Percentiles rank a stretch among this genome's conserved stretches.
These are phyloP conservation scores for Germaria angustata DNA, from an alignment of 2,888 invertebrate genomes.

Conservation along the genomic window DNA sequence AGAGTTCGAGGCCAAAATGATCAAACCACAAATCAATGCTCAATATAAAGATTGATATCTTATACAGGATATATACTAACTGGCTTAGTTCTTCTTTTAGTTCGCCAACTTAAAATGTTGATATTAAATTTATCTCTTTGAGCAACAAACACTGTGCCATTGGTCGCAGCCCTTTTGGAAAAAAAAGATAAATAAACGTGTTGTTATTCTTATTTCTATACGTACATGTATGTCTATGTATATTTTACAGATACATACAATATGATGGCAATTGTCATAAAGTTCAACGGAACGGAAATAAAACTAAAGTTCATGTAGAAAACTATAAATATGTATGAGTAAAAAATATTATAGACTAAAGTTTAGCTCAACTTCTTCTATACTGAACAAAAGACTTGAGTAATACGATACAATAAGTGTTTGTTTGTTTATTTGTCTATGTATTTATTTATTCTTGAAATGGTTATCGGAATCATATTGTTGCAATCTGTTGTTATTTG, in stretches of 20 bases:
- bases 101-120: too few relatives aligned
- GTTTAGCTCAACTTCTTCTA: neutral
- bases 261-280: slow-evolving; percentile 64
- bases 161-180: too few relatives aligned
- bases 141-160: too few relatives aligned
- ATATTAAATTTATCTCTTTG: too few relatives aligned
- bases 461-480: slow-evolving; percentile 63
- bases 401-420: slow-evolving; percentile 25
- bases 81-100: too few relatives aligned
- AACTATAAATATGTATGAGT: slow-evolving; percentile 59
- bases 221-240: neutral
- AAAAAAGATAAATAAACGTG: neutral
- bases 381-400: neutral
- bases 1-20: too few relatives aligned
- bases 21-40: neutral
- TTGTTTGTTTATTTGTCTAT: slow-evolving; percentile 28
- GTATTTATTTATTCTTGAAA: slow-evolving; percentile 36
- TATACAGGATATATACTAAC: too few relatives aligned
- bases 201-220: neutral
- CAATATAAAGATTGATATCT: neutral
- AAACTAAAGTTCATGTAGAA: slow-evolving; percentile 60
- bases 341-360: neutral
- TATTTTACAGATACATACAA: slow-evolving; percentile 23
- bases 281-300: slow-evolving; percentile 60
- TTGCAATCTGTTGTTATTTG: slow-evolving; percentile 58